Evolutionary conservation across 1,140 invertebrate genomes (phyloP), one percentile per base, ranked within the genome.

Genomic region (Drosophila teissieri): DNA sequence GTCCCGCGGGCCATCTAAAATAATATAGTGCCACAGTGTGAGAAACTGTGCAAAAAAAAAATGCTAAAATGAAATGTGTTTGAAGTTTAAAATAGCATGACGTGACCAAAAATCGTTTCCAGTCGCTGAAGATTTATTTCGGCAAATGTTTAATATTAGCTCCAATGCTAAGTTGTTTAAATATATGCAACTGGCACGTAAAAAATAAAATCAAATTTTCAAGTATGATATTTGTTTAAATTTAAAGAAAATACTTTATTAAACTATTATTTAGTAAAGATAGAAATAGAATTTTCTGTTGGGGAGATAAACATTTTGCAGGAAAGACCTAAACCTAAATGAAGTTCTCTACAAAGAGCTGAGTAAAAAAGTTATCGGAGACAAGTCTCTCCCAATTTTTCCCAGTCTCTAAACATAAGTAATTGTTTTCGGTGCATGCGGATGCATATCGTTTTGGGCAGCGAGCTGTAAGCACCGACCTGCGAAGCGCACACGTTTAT

Each of bases 1-100:
- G 80, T 89, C 84, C 72, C 84, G 62, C 51, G 84, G 84, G 84
- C 63, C 67, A 80, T 78, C 83, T 80, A 89, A 80, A 89, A 89
- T 89, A 78, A 76, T 72, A 73, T 68, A 68, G 73, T 83, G 68
- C 63, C 61, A 77, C 72, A 17, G 42, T 24, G 4, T 5, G 34
- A n/a, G 24, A 68, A 57, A 61, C 8, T 4, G 40, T 15, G 2
- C 27, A 40, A 58, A 15, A 19, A 19, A 19, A 19, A 34, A 49
- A 31, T n/a, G n/a, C 11, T 27, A 15, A n/a, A n/a, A n/a, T 27
- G n/a, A 11, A 17, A 17, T 24, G n/a, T 24, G 27, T 31, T 31
- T 2, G 7, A 10, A 3, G 24, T 17, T 15, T 2, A 15, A 31
- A 49, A 49, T 15, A 1, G 2, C 4, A 4, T 49, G 24, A 34